Conservation (phyloP, 2,888 invertebrate genomes). For the Heliconius aoede region DNA sequence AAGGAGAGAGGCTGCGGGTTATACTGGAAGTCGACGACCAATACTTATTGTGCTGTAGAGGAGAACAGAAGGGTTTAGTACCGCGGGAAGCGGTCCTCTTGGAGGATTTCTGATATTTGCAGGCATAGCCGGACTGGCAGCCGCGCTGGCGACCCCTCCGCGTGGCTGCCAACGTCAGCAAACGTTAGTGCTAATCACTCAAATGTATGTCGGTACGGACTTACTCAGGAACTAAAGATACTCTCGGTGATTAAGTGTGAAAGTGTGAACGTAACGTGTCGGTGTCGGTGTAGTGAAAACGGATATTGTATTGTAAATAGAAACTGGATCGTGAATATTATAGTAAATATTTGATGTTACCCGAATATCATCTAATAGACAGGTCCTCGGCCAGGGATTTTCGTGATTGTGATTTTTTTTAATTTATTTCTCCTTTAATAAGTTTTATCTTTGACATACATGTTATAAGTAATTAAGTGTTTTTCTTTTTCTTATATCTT, state of each 20-base stretch:
- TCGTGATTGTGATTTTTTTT: slow-evolving; percentile 41
- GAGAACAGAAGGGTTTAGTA: slow-evolving; percentile 90
- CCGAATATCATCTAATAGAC: slow-evolving; percentile 46
- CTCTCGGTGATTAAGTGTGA: slow-evolving; percentile 34
- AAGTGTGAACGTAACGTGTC: slow-evolving; percentile 7
- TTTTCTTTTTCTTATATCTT: slow-evolving; percentile 30
- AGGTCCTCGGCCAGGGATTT: slow-evolving; percentile 48
- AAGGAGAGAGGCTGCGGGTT: slow-evolving; percentile 88
- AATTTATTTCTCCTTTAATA: slow-evolving; percentile 28
- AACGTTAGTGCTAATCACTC: slow-evolving; percentile 33
- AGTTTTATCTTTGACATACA: slow-evolving; percentile 27
- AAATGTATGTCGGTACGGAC: slow-evolving; percentile 9
- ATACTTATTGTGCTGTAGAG: slow-evolving; percentile 89
- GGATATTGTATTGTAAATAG: slow-evolving; percentile 28
- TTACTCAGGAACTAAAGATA: neutral
- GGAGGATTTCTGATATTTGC: slow-evolving; percentile 81
- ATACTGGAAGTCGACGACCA: slow-evolving; percentile 90
- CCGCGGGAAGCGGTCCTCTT: slow-evolving; percentile 87
- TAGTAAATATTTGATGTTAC: slow-evolving; percentile 54
- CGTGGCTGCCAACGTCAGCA: slow-evolving; percentile 52
- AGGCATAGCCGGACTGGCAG: slow-evolving; percentile 74
- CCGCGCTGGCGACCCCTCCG: slow-evolving; percentile 75
- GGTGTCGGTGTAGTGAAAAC: slow-evolving; percentile 24
- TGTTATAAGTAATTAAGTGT: slow-evolving; percentile 27
- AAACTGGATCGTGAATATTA: slow-evolving; percentile 15